phyloP scores from a whole-genome alignment of 1,140 invertebrate genomes.

The Diuraphis noxia region DNA sequence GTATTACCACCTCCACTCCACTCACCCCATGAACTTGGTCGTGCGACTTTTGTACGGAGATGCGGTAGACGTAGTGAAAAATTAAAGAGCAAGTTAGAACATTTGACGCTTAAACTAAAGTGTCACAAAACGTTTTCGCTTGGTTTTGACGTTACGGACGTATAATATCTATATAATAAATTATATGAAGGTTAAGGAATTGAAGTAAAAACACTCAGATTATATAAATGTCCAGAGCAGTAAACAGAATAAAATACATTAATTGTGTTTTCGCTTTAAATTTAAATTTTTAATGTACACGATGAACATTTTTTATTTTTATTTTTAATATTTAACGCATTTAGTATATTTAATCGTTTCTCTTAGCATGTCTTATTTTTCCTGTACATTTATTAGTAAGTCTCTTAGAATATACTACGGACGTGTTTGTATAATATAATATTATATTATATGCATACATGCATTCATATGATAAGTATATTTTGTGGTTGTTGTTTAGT shows the following conservation, averaged over 20 bases:
- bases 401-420: not conserved
- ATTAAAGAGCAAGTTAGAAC: not conserved
- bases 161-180: constrained; percentile 11
- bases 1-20: too few species aligned
- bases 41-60: not conserved
- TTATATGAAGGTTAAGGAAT: not conserved
- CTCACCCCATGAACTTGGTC: not conserved
- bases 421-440: not conserved
- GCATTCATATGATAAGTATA: not conserved
- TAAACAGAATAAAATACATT: not conserved
- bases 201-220: not conserved
- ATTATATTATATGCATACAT: not conserved
- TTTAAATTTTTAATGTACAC: not conserved
- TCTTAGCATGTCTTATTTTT: not conserved
- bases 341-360: not conserved
- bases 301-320: not conserved
- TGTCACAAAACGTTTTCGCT: not conserved
- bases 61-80: too few species aligned
- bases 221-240: not conserved
- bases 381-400: not conserved
- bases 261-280: not conserved
- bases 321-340: not conserved
- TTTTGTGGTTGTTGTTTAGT: not conserved
- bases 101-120: not conserved
- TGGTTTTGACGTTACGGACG: not conserved